Evolutionary conservation across 2,888 invertebrate genomes (phyloP), one percentile per base, ranked within the genome.

Genomic region (Spatulosminthurus flaviceps): DNA sequence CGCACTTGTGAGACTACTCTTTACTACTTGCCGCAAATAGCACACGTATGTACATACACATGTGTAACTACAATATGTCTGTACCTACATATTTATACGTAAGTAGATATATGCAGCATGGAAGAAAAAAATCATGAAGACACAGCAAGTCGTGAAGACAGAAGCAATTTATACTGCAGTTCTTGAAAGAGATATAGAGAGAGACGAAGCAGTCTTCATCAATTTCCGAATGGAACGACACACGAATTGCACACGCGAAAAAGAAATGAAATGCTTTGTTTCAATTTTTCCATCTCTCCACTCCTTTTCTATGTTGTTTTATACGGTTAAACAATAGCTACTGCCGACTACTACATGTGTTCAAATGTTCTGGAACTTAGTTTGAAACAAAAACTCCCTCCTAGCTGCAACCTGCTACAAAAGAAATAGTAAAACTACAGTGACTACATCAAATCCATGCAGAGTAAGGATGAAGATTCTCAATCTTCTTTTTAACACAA

Each of bases 181-280:
- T 64, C 64, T 9, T 22, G 64, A 64, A 24, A 64, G n/a, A n/a
- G n/a, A n/a, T n/a, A n/a, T n/a, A n/a, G n/a, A n/a, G n/a, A n/a
- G n/a, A n/a, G n/a, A n/a, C n/a, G n/a, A n/a, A n/a, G n/a, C n/a
- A n/a, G 64, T 64, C 64, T 26, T 64, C 64, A 64, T 64, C 64
- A 64, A 64, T 64, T 64, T 64, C 64, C 64, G 24, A 26, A n/a
- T 11, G 64, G 26, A 24, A 64, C 9, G 64, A 24, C 24, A 64
- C 64, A 64, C 64, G 24, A 64, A 64, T n/a, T 64, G 64, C 64
- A 64, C n/a, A n/a, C 64, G 24, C 64, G 19, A 51, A 19, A n/a
- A 13, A 51, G 51, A 22, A 64, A 64, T 22, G 64, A 64, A 64
- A 51, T 24, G 64, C 26, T n/a, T 26, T 64, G 64, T 64, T 22